Evolutionary conservation across 2,888 invertebrate species (phyloP), one percentile per base, ranked within the genome.

Genomic region (Ectobius pallidus): DNA sequence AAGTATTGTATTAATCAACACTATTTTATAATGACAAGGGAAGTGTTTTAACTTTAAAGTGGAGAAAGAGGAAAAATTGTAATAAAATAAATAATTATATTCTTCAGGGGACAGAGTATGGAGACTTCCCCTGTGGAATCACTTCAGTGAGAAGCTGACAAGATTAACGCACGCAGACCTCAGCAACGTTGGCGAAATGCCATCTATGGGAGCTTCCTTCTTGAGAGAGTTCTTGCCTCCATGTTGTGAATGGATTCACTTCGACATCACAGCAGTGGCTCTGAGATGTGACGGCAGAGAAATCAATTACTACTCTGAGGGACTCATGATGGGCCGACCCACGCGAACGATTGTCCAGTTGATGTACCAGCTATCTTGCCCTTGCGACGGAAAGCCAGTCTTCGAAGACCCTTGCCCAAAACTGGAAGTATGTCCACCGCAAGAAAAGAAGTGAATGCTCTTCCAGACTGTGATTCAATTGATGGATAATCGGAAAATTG

Each of bases 111-210:
- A 75, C 52, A 34, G 76, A 44, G 72, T 75, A 11, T 75, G 76
- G 76, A 70, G 75, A 18, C 63, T 76, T 3, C 76, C 76, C 3
- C 63, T 76, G 27, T 76, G 76, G 76, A 72, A 75, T 61, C 69
- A 72, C 70, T 75, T 63, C 67, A 62, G 2, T 58, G 71, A 20
- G 70, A 77, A 78, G 78, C 78, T 78, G 76, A 77, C 77, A 78
- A 77, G 76, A 79, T 77, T 78, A 79, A 11, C n/a, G 16, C 7
- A 46, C n/a, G 46, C 46, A 11, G 46, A 46, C n/a, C 7, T 46
- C 46, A 46, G 9, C 46, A 46, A 46, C 46, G n/a, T 4, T 7
- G 18, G 46, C 9, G n/a, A 46, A 4, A n/a, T 16, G 22, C 27
- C 27, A 3, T 14, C 20, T 3, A 9, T 4, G 32, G 61, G 16